Conservation (phyloP, 2,888 invertebrate species). For the Hydroisotoma schaefferi region DNA sequence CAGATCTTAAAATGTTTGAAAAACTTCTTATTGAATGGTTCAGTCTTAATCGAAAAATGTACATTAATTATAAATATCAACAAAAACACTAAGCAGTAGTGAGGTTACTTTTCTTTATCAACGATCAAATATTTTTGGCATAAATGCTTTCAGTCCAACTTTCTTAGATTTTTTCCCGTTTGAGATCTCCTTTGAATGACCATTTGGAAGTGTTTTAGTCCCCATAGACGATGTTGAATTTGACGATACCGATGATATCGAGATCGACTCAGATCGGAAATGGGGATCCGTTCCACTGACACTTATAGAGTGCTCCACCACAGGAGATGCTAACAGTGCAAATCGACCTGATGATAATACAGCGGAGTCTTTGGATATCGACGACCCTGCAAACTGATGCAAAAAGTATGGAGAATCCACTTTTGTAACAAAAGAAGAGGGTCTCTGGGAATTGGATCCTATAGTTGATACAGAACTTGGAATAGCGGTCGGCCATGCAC, state of each 20-base stretch:
- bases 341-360: slow-evolving; percentile 36
- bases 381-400: slow-evolving; percentile 17
- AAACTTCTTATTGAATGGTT: no score
- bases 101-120: no score
- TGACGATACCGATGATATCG: background rate
- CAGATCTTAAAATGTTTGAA: no score
- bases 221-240: slow-evolving; percentile 28
- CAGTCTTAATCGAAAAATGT: no score
- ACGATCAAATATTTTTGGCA: slow-evolving; percentile 45
- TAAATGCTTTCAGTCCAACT: slow-evolving; percentile 41
- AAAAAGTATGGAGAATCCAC: slow-evolving; percentile 29
- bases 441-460: background rate
- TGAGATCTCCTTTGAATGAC: slow-evolving; percentile 8
- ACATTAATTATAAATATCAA: no score
- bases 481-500: background rate
- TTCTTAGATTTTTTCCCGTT: slow-evolving; percentile 40
- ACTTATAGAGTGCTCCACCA: background rate
- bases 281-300: background rate
- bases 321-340: slow-evolving; percentile 35
- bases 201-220: slow-evolving; percentile 21
- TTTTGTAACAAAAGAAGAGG: slow-evolving; percentile 12
- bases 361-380: slow-evolving; percentile 18
- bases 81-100: no score
- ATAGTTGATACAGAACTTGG: background rate
- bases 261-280: background rate